Conservation (phyloP, 2,113 vertebrate genomes). For the Gnathonemus longibarbis region DNA sequence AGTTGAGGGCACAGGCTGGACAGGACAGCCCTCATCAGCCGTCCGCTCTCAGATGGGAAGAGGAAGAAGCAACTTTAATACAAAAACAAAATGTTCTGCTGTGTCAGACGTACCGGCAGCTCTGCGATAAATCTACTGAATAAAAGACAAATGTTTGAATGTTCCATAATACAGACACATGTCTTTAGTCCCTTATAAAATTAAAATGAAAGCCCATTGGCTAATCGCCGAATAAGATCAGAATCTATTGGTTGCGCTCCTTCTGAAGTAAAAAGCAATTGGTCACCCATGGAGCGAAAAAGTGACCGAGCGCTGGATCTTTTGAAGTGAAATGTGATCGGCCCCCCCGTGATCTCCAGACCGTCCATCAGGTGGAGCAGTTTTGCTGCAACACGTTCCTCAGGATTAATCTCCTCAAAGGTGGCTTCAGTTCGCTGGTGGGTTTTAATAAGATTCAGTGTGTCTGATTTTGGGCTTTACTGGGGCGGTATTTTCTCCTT, state of each 20-base stretch:
- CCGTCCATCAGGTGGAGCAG: conserved; percentile 2
- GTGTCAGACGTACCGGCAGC: neutral
- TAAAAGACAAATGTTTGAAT: neutral
- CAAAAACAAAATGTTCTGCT: neutral
- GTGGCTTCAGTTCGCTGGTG: neutral
- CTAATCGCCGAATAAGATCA: neutral
- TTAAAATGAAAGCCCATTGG: neutral
- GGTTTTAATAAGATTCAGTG: neutral
- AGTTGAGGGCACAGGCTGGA: neutral
- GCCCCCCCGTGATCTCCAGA: neutral
- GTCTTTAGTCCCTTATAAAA: neutral
- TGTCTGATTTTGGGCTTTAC: neutral
- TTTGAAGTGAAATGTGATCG: neutral
- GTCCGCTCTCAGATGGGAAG: neutral
- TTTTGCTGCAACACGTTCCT: neutral
- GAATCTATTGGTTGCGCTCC: neutral
- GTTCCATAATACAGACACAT: neutral
- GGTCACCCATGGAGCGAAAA: neutral
- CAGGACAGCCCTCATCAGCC: neutral
- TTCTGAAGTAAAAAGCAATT: neutral
- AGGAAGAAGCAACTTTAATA: neutral
- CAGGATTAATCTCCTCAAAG: neutral
- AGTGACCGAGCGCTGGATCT: neutral
- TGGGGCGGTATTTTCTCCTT: neutral
- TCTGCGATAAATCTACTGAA: neutral